Percentiles rank a stretch among this genome's conserved stretches.
phyloP scores from a whole-genome alignment of 2,113 vertebrate species.

The Ceyx melanurus region DNA sequence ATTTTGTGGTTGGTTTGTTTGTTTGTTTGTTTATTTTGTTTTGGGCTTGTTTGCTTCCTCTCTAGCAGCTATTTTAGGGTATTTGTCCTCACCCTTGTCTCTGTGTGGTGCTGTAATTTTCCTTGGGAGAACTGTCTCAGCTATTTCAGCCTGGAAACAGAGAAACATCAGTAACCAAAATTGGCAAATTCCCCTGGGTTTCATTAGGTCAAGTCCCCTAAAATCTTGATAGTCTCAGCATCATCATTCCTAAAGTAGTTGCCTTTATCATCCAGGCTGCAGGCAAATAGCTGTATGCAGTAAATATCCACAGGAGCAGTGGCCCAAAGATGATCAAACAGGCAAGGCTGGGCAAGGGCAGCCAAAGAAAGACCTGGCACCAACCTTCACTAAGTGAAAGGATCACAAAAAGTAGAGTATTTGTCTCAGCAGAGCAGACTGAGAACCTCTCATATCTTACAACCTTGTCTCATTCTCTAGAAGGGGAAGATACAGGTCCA shows the following conservation, averaged over 20 bases:
- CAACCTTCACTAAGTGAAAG: not conserved
- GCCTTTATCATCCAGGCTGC: not conserved
- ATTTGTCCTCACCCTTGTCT: not conserved
- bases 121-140: not conserved
- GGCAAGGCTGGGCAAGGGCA: not conserved
- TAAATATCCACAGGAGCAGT: not conserved
- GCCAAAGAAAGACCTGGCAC: not conserved
- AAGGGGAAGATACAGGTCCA: not conserved
- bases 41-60: not conserved
- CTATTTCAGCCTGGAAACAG: not conserved
- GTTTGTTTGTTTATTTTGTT: too few species aligned
- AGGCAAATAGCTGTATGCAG: not conserved
- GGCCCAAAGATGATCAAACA: not conserved
- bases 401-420: not conserved
- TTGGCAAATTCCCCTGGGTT: not conserved
- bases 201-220: not conserved
- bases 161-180: not conserved
- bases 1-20: too few species aligned
- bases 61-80: not conserved
- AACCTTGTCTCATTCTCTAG: not conserved
- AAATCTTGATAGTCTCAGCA: not conserved
- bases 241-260: not conserved
- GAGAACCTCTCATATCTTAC: not conserved
- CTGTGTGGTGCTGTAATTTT: not conserved
- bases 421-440: not conserved